phyloP scores from a whole-genome alignment of 2,888 invertebrate genomes.

The Netelia fuscicornis region DNA sequence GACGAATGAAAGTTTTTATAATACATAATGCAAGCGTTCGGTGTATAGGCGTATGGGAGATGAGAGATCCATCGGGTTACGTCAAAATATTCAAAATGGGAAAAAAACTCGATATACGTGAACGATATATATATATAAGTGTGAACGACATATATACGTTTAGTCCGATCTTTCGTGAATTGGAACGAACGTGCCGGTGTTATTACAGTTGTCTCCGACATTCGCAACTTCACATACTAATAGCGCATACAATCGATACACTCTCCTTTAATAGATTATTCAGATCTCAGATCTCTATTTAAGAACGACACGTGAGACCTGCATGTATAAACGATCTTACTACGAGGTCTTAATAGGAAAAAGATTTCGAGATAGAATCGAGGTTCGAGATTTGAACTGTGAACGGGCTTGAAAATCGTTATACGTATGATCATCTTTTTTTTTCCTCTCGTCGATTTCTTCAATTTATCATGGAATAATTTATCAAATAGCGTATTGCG shows the following conservation, averaged over 20 bases:
- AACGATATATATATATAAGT: not conserved
- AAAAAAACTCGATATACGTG: not conserved
- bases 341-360: conserved; percentile 41
- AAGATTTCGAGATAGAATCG: conserved; percentile 47
- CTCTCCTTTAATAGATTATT: conserved; percentile 60
- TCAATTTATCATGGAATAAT: conserved; percentile 51
- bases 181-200: conserved; percentile 49
- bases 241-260: conserved; percentile 44
- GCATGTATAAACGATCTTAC: conserved; percentile 23
- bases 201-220: conserved; percentile 37
- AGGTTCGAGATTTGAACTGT: conserved; percentile 13
- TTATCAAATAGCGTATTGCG: conserved; percentile 50
- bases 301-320: conserved; percentile 46
- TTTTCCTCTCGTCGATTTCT: conserved; percentile 16
- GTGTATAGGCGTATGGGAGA: not conserved
- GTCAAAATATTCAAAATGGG: conserved; percentile 21
- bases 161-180: conserved; percentile 28
- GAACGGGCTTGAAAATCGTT: conserved; percentile 9
- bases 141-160: not conserved
- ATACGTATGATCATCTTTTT: conserved; percentile 4
- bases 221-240: conserved; percentile 15
- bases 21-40: conserved; percentile 15
- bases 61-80: conserved; percentile 42
- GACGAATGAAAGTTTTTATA: conserved; percentile 40
- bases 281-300: conserved; percentile 64